Base-by-base conservation (phyloP, 2,113 vertebrate species). In the Capra hircus region DNA sequence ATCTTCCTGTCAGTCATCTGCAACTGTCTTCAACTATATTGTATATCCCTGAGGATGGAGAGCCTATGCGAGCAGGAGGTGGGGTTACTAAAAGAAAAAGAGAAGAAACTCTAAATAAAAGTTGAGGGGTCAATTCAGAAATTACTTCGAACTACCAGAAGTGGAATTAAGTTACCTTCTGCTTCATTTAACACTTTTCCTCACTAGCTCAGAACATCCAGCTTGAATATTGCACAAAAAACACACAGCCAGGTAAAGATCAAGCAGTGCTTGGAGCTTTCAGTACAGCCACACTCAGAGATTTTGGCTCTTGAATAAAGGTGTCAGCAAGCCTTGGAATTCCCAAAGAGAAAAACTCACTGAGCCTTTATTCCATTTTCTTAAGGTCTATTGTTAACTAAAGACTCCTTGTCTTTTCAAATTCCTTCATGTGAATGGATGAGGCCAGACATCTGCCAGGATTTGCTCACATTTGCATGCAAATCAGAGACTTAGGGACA, bases 381-480 rank as follows among this genome's bases (percentile, higher is more conserved):
- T 99, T 97, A 98, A 98, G 98, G 97, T 97, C 98, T 98, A 99
- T 98, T 99, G 98, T 98, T 97, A 96, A 94, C 98, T 97, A 96
- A 97, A 98, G 99, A 97, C 98, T 99, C 98, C 98, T 98, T 97
- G 98, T 98, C 98, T 99, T 98, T 98, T 98, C 98, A 97, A 96
- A 98, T 98, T 98, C 96, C 98, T 98, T 55, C 98, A 95, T 91
- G 95, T 98, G 98, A 99, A 98, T 99, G 98, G 98, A 98, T 96
- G 98, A 98, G 98, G 98, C 99, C 97, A 99, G 99, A 99, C 99
- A 99, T 99, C 99, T 99, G 99, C 99, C 98, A 97, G 99, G 98
- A 98, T 97, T 95, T 96, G 97, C 99, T 98, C 96, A 98, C 98
- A 99, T 99, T 99, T 99, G 99, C 98, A 99, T 99, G 99, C 99